A percentile compares a stretch with the other conserved stretches of the same genome.
Evolutionary conservation across 2,888 invertebrate genomes (phyloP).

Genomic region (Ornithoptera alexandrae): DNA sequence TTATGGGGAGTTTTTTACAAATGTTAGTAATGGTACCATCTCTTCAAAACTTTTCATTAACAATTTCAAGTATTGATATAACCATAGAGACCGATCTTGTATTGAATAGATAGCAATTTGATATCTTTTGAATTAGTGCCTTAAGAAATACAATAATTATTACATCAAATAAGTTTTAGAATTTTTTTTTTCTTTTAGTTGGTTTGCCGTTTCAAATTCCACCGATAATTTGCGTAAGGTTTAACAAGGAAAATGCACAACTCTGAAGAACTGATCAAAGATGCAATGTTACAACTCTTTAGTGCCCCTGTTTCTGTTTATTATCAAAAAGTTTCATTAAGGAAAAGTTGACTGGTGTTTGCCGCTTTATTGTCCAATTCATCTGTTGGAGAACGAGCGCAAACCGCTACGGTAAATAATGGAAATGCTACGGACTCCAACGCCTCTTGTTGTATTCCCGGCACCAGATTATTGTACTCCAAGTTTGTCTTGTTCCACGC

Average conservation of each 20-base stretch:
- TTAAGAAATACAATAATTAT: too few species aligned
- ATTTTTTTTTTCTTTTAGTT: not conserved
- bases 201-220: not conserved
- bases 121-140: too few species aligned
- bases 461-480: slow-evolving; percentile 61
- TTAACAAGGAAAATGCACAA: slow-evolving; percentile 38
- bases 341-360: slow-evolving; percentile 63
- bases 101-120: too few species aligned
- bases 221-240: not conserved
- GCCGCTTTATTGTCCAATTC: slow-evolving; percentile 64
- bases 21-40: not conserved
- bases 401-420: slow-evolving; percentile 62
- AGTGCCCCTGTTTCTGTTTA: slow-evolving; percentile 44
- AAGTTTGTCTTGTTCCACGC: slow-evolving; percentile 61
- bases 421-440: slow-evolving; percentile 50
- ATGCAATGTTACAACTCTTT: slow-evolving; percentile 54
- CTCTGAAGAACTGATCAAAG: slow-evolving; percentile 54
- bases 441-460: slow-evolving; percentile 48
- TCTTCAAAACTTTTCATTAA: not conserved
- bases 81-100: too few species aligned
- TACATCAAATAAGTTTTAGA: too few species aligned
- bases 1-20: not conserved
- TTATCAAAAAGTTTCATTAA: slow-evolving; percentile 65
- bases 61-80: too few species aligned
- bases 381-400: slow-evolving; percentile 58